Percentiles rank a stretch among this genome's conserved stretches.
These are phyloP conservation scores for Salvator merianae DNA, from an alignment of 2,113 vertebrate genomes.

Conservation along the genomic window DNA sequence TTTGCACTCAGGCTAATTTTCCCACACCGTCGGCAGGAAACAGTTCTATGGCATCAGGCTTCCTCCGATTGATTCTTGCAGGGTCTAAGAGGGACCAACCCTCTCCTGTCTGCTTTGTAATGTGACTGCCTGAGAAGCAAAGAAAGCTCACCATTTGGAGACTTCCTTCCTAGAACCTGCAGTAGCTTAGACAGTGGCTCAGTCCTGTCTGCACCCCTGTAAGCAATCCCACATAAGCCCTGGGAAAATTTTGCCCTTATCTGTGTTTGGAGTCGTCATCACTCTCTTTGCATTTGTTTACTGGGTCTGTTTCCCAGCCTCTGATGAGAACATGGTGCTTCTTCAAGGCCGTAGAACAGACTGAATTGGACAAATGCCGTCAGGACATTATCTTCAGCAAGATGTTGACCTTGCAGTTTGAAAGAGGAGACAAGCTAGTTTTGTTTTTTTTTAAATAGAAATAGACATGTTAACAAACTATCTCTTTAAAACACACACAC, in stretches of 20 bases:
- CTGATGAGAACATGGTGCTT: slow-evolving; percentile 55
- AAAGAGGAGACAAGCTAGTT: not conserved
- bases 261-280: slow-evolving; percentile 45
- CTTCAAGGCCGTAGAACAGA: slow-evolving; percentile 40
- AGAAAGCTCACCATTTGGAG: slow-evolving; percentile 61
- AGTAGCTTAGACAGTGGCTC: slow-evolving; percentile 41
- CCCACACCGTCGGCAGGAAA: slow-evolving; percentile 85
- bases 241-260: slow-evolving; percentile 65
- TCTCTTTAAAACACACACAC: slow-evolving; percentile 15
- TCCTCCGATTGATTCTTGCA: slow-evolving; percentile 83
- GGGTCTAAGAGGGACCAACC: slow-evolving; percentile 70
- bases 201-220: slow-evolving; percentile 53
- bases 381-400: slow-evolving; percentile 36
- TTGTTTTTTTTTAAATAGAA: slow-evolving; percentile 24
- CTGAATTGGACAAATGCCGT: slow-evolving; percentile 44
- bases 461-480: slow-evolving; percentile 59
- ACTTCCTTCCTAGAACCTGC: slow-evolving; percentile 80
- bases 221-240: slow-evolving; percentile 49
- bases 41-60: slow-evolving; percentile 80
- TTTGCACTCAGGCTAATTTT: slow-evolving; percentile 78
- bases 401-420: slow-evolving; percentile 37
- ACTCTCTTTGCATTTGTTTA: slow-evolving; percentile 65
- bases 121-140: slow-evolving; percentile 58
- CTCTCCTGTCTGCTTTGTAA: slow-evolving; percentile 76
- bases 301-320: slow-evolving; percentile 40